Evolutionary conservation across 30 jellyfish, hydroid and myxozoan genomes (phyloP).

Genomic region (Cassiopea xamachana): DNA sequence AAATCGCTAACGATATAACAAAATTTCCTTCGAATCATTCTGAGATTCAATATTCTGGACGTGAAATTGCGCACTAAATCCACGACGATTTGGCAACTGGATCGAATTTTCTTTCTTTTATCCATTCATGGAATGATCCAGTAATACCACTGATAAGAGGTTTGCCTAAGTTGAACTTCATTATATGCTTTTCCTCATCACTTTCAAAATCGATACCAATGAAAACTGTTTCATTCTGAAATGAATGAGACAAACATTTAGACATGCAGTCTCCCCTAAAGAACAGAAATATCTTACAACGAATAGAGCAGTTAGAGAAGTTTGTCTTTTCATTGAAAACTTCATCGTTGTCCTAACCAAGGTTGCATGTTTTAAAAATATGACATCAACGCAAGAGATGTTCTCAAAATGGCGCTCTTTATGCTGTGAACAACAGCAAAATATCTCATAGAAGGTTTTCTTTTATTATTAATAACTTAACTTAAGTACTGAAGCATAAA

Average conservation of each 20-base stretch:
- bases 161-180: conserved; percentile 55
- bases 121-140: conserved; percentile 66
- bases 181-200: conserved; percentile 2
- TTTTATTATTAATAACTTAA: too few species aligned
- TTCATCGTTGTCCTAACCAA: too few species aligned
- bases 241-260: background rate
- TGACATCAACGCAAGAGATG: too few species aligned
- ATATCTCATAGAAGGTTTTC: too few species aligned
- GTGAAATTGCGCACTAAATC: conserved; percentile 1
- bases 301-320: too few species aligned
- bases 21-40: background rate
- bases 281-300: too few species aligned
- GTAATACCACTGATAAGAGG: conserved; percentile 71
- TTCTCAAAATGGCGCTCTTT: too few species aligned
- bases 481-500: too few species aligned
- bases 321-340: too few species aligned
- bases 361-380: too few species aligned
- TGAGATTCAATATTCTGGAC: background rate
- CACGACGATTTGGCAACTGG: conserved; percentile 51
- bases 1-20: background rate
- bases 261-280: too few species aligned
- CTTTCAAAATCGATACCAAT: conserved; percentile 22
- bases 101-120: conserved; percentile 36
- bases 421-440: too few species aligned
- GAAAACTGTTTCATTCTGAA: conserved; percentile 60